Percentiles rank a stretch among this genome's conserved stretches.
Evolutionary conservation across 2,797 vertebrate genomes (phyloP).

Genomic region (Oceanodroma leucorhoa): DNA sequence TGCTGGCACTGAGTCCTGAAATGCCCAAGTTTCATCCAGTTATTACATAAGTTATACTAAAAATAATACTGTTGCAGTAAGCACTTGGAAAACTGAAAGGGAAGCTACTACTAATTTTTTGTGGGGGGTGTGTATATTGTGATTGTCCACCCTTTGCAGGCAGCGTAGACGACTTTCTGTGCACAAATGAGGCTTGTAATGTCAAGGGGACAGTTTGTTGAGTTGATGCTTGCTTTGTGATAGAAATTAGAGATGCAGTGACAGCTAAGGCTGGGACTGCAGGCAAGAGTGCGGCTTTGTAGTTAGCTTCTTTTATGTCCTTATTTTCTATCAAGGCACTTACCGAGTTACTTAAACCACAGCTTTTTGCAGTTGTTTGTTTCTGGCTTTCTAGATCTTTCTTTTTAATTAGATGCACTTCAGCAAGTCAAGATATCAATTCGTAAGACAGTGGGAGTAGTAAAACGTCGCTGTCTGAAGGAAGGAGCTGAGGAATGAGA

Average conservation of each 20-base stretch:
- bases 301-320: neutral
- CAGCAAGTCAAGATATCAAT: neutral
- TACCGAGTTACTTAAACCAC: neutral
- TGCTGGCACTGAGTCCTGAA: neutral
- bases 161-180: neutral
- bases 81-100: neutral
- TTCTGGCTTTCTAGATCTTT: neutral
- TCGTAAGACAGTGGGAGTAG: neutral
- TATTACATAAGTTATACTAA: neutral
- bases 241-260: neutral
- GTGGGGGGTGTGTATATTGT: fast-evolving
- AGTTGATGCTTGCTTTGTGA: neutral
- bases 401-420: neutral
- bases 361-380: neutral
- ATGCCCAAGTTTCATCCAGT: neutral
- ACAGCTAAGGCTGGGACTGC: neutral
- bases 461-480: neutral
- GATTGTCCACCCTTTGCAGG: neutral
- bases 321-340: neutral
- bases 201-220: neutral
- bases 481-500: neutral
- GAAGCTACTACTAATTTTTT: neutral
- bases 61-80: neutral
- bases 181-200: neutral
- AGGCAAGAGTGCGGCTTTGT: neutral